Percentiles rank a stretch among this genome's conserved stretches.
These are phyloP conservation scores for Drosophila robusta DNA, from an alignment of 2,888 invertebrate genomes.

Conservation along the genomic window DNA sequence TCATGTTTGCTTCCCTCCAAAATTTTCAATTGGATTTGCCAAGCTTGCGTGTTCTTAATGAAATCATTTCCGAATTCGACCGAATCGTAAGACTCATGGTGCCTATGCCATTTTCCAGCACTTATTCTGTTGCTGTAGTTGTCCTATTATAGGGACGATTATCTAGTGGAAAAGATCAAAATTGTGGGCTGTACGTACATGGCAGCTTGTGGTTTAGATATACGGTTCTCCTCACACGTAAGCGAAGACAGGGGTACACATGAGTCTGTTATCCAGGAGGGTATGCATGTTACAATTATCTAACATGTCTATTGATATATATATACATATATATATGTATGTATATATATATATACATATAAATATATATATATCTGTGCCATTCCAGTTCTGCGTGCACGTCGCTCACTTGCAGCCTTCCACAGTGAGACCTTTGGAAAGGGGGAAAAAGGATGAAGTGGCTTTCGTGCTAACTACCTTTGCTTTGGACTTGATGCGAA, in stretches of 20 bases:
- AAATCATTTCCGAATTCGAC: constrained; percentile 97
- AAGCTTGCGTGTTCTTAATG: constrained; percentile 91
- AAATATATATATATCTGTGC: too few species aligned
- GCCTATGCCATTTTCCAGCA: background rate
- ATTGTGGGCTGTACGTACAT: constrained; percentile 98
- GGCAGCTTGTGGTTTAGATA: constrained; percentile 97
- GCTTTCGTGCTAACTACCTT: constrained; percentile 87
- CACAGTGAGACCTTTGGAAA: background rate
- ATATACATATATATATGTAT: background rate
- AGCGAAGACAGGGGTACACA: background rate
- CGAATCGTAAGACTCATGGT: constrained; percentile 86
- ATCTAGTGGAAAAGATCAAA: constrained; percentile 97
- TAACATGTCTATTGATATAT: background rate
- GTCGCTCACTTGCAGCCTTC: constrained; percentile 3
- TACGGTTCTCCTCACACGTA: constrained; percentile 86
- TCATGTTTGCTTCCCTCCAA: constrained; percentile 97
- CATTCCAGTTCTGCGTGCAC: constrained; percentile 20
- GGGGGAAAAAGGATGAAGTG: constrained; percentile 78
- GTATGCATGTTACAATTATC: constrained; percentile 4
- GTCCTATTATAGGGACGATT: constrained; percentile 85
- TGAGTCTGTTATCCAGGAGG: constrained; percentile 27
- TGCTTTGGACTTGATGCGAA: constrained; percentile 87
- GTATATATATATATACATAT: background rate
- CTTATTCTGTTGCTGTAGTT: constrained; percentile 21
- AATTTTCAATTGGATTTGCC: constrained; percentile 90